Evolutionary conservation across 2,888 invertebrate species (phyloP).

Genomic region (Halocaridina rubra): DNA sequence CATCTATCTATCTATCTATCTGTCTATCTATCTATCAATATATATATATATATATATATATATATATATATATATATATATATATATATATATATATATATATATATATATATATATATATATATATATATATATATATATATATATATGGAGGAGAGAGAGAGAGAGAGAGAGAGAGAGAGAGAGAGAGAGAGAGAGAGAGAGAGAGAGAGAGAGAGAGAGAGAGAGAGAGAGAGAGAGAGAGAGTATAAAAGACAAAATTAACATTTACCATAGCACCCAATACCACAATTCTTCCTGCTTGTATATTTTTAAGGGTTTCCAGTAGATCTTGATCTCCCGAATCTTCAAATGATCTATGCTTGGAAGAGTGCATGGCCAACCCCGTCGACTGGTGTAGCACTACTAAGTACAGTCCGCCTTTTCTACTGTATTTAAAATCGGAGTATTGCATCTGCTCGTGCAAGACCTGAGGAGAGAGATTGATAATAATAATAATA

Average conservation of each 20-base stretch:
- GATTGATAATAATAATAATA: neutral
- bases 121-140: neutral
- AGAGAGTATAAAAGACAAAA: neutral
- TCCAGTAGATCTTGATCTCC: constrained; percentile 26
- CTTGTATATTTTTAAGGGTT: constrained; percentile 26
- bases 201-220: too few species aligned
- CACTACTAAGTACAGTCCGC: constrained; percentile 34
- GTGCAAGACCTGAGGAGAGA: neutral
- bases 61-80: too few species aligned
- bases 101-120: too few species aligned
- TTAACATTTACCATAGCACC: constrained; percentile 35
- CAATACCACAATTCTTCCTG: constrained; percentile 40
- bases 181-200: too few species aligned
- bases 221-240: too few species aligned
- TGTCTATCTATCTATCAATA: too few species aligned
- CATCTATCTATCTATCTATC: too few species aligned
- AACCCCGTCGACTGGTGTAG: constrained; percentile 11
- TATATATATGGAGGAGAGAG: neutral
- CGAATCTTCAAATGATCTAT: constrained; percentile 36
- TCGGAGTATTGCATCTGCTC: constrained; percentile 9
- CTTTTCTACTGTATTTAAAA: constrained; percentile 23
- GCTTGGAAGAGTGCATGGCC: constrained; percentile 26
- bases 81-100: too few species aligned
- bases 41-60: too few species aligned
- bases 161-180: neutral